Evolutionary conservation across 2,113 vertebrate genomes (phyloP).

Genomic region (Lasiurus cinereus): DNA sequence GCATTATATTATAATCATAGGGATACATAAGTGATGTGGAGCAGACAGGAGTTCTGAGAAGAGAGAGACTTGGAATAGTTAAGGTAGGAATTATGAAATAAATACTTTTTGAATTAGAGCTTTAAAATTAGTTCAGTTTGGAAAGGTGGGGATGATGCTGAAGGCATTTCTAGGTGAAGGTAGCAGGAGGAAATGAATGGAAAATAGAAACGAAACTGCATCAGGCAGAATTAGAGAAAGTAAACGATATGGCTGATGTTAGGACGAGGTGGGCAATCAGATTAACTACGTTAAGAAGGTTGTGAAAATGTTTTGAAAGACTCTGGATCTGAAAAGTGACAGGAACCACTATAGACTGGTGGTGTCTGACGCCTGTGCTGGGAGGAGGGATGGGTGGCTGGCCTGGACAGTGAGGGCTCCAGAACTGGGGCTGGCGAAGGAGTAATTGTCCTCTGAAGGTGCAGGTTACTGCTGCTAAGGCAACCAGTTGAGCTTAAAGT

Average conservation of each 20-base stretch:
- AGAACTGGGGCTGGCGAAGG: neutral
- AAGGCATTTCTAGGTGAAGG: neutral
- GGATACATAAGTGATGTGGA: neutral
- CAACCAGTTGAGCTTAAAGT: neutral
- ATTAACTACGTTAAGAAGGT: neutral
- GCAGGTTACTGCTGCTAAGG: neutral
- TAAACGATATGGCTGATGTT: neutral
- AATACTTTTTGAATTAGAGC: neutral
- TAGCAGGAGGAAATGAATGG: neutral
- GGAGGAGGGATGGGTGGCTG: neutral
- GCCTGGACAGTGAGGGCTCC: neutral
- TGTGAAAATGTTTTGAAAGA: slow-evolving; percentile 14
- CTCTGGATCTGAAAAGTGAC: neutral
- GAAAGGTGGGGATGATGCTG: neutral
- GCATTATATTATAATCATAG: neutral
- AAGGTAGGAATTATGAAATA: neutral
- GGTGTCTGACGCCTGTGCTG: neutral
- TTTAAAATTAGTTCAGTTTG: neutral
- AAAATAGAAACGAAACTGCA: neutral
- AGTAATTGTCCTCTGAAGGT: neutral
- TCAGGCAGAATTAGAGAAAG: neutral
- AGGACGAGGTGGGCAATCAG: neutral
- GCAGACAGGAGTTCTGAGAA: neutral
- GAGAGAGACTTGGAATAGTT: neutral
- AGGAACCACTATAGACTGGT: neutral